phyloP scores from a whole-genome alignment of 2,797 vertebrate genomes.

The Petrocephalus sullivani region DNA sequence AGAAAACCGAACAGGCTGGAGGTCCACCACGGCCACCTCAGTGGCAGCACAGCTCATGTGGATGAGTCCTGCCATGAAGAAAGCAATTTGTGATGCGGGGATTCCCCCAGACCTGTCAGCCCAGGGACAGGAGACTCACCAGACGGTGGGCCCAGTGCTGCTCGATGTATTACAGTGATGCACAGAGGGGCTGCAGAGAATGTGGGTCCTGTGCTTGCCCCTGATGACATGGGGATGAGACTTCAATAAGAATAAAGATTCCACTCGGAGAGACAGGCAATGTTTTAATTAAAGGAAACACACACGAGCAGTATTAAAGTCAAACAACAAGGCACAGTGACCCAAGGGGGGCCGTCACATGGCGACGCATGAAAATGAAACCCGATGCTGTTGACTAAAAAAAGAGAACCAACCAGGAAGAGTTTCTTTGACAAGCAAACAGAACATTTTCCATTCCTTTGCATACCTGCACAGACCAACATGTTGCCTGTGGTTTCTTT shows the following conservation, averaged over 20 bases:
- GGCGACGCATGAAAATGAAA: constrained; percentile 1
- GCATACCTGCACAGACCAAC: not conserved
- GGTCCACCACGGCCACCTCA: constrained; percentile 54
- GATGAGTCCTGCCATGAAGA: constrained; percentile 24
- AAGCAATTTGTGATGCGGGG: not conserved
- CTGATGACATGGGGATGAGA: not conserved
- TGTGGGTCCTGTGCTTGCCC: not conserved
- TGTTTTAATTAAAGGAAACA: constrained; percentile 13
- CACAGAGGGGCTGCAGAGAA: not conserved
- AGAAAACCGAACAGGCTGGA: constrained; percentile 48
- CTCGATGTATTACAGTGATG: not conserved
- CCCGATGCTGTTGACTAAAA: constrained; percentile 4
- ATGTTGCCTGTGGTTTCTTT: not conserved
- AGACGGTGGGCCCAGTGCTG: not conserved
- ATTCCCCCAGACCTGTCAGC: not conserved
- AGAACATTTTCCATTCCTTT: constrained; percentile 11
- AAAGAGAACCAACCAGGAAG: constrained; percentile 25
- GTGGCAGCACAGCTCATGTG: constrained; percentile 41
- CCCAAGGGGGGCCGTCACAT: constrained; percentile 8
- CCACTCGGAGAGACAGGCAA: not conserved
- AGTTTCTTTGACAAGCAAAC: constrained; percentile 15
- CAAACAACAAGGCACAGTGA: not conserved
- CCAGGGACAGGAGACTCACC: not conserved
- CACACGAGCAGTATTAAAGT: not conserved
- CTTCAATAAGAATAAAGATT: not conserved